Evolutionary conservation across 1,140 invertebrate genomes (phyloP), one percentile per base, ranked within the genome.

Genomic region (Bombus soroeensis): DNA sequence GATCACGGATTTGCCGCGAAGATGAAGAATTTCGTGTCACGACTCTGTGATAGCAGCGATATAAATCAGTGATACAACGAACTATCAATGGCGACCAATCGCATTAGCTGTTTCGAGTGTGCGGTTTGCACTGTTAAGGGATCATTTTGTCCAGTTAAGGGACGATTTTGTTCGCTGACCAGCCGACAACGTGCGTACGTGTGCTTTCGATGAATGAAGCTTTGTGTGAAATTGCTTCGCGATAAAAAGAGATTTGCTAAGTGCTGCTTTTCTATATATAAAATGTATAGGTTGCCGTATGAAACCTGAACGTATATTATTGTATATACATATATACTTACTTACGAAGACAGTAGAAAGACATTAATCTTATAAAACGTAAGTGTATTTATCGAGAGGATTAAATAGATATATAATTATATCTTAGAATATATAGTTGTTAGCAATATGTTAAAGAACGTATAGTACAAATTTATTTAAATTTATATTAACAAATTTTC

Each of bases 1-100:
- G 71, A 75, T 34, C 66, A 71, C 28, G 28, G 47, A 32, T 73
- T 34, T 22, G 32, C 39, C n/a, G 15, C n/a, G 34, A 43, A 13
- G 39, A 47, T 72, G 72, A 64, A 47, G 59, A 75, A 82, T 82
- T 37, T 82, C 57, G 53, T 47, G 39, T 32, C n/a, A 13, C n/a
- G 71, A 47, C 47, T 64, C 39, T 39, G 22, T n/a, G 37, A 71
- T 53, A 37, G 6, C 9, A 28, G 4, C 10, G 34, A 34, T 72
- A 70, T 70, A 70, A 57, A 57, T 79, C 77, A 25, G 37, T 41
- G 79, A 81, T 79, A 79, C 18, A 10, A 13, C 12, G 22, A 47
- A 57, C 43, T n/a, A 72, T 81, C 43, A 8, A 32, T 13, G 18
- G 4, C n/a, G 12, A 25, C 37, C 18, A 66, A 5, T 0, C 5